These are phyloP conservation scores for Lucilia cuprina DNA, from an alignment of 1,140 invertebrate genomes.

Conservation along the genomic window DNA sequence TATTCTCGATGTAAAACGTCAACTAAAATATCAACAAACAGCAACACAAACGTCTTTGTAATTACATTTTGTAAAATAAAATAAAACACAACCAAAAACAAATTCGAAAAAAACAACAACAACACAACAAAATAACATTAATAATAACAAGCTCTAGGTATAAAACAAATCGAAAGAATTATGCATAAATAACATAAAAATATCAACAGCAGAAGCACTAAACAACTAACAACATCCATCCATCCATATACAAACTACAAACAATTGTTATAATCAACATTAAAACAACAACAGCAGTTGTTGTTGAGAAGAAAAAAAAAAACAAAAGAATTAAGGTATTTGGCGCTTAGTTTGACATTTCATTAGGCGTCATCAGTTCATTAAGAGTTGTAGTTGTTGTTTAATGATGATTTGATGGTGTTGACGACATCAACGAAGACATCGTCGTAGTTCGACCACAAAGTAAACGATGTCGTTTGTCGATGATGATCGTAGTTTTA, in stretches of 20 bases:
- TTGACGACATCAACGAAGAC: not conserved
- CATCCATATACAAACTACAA: not conserved
- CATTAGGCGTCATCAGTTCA: constrained; percentile 8
- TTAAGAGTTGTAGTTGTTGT: not conserved
- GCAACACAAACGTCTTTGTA: not conserved
- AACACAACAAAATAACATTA: not conserved
- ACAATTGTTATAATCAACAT: not conserved
- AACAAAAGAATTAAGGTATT: not conserved
- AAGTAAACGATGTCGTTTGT: not conserved
- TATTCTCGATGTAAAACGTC: not conserved
- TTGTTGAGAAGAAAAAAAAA: not conserved
- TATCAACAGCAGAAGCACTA: not conserved
- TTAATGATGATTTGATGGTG: constrained; percentile 11
- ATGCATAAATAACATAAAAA: not conserved
- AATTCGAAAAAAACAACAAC: not conserved
- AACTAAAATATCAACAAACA: constrained; percentile 1
- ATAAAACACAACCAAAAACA: not conserved
- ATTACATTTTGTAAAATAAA: not conserved
- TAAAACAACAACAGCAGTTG: not conserved
- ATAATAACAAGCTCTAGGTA: constrained; percentile 7
- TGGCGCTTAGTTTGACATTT: constrained; percentile 17
- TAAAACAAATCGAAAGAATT: constrained; percentile 4
- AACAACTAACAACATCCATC: not conserved
- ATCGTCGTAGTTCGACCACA: not conserved
- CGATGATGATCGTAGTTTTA: not conserved